Evolutionary conservation across 2,888 invertebrate genomes (phyloP).

Genomic region (Flabesymbios commensalis): DNA sequence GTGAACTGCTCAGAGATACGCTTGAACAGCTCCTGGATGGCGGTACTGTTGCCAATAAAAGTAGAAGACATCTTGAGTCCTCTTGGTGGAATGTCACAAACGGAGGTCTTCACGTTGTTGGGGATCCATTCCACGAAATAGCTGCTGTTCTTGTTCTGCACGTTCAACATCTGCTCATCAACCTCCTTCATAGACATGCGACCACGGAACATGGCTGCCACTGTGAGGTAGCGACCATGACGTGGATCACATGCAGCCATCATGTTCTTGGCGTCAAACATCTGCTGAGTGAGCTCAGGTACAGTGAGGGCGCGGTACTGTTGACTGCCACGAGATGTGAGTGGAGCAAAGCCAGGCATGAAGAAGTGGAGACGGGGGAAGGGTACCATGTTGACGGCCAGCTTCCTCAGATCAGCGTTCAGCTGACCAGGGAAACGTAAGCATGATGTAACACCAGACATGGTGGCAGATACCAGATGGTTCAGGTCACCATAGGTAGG

Average conservation of each 20-base stretch:
- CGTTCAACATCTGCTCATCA: conserved; percentile 86
- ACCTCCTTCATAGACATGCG: conserved; percentile 61
- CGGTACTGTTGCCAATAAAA: conserved; percentile 57
- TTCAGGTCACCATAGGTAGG: conserved; percentile 81
- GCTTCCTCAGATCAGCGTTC: conserved; percentile 74
- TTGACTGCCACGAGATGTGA: conserved; percentile 57
- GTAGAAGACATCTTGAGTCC: conserved; percentile 53
- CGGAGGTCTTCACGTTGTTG: conserved; percentile 87
- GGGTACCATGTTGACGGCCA: conserved; percentile 71
- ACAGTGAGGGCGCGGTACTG: conserved; percentile 58
- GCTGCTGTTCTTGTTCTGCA: conserved; percentile 64
- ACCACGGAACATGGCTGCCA: conserved; percentile 57
- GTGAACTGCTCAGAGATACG: conserved; percentile 59
- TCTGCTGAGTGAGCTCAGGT: conserved; percentile 64
- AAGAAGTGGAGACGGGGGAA: conserved; percentile 61
- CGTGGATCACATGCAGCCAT: conserved; percentile 51
- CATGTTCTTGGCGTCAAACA: conserved; percentile 92
- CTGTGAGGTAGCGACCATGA: conserved; percentile 53
- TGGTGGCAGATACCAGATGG: conserved; percentile 63
- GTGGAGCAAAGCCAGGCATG: conserved; percentile 60
- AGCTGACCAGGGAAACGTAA: conserved; percentile 65
- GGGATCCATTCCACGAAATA: conserved; percentile 72
- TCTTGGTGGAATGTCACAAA: conserved; percentile 81
- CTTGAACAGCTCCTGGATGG: conserved; percentile 57
- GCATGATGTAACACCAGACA: conserved; percentile 66